Conservation (phyloP, 2,888 invertebrate genomes). For the Drosophila imparisetae region DNA sequence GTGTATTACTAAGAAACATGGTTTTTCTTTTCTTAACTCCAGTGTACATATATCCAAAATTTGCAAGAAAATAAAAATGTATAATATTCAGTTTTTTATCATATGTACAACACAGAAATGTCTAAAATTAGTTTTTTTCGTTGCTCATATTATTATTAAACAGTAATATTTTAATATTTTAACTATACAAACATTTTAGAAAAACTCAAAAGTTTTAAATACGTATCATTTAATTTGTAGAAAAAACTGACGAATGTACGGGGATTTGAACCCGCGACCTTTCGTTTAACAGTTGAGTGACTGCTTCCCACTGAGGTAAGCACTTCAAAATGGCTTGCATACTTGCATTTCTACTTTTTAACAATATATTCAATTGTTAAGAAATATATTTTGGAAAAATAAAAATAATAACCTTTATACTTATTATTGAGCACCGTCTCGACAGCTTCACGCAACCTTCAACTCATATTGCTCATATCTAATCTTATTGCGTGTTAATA, state of each 20-base stretch:
- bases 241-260: neutral
- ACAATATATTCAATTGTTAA: neutral
- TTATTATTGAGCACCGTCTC: neutral
- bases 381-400: neutral
- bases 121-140: neutral
- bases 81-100: neutral
- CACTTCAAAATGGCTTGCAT: neutral
- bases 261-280: neutral
- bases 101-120: no score
- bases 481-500: slow-evolving; percentile 4
- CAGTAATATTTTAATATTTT: neutral
- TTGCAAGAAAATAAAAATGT: neutral
- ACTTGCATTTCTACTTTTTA: neutral
- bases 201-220: neutral
- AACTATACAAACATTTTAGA: neutral
- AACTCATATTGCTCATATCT: slow-evolving; percentile 11
- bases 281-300: neutral
- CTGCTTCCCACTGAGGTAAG: neutral
- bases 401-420: neutral
- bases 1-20: neutral
- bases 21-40: no score
- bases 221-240: neutral
- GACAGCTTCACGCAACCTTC: neutral
- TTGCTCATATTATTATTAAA: neutral
- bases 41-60: neutral